Evolutionary conservation across 30 jellyfish, hydroid and myxozoan species (phyloP), one percentile per base, ranked within the genome.

Genomic region (Hydractinia symbiolongicarpus): DNA sequence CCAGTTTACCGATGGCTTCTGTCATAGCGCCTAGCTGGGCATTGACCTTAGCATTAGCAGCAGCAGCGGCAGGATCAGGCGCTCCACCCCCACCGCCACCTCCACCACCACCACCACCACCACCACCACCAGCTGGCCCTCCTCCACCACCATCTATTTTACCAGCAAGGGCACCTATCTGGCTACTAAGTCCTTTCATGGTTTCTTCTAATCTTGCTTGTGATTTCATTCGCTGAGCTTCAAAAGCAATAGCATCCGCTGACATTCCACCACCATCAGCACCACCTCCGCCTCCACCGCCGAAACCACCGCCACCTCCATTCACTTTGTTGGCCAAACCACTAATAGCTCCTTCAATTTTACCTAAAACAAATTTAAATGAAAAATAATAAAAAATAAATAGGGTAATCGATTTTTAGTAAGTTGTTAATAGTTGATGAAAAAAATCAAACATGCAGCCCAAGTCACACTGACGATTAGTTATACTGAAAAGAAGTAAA

Each of bases 261-360:
- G 93, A 20, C 44, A 85, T 86, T 4, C 95, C 97, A 68, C 93
- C 93, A 15, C 86, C 97, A 50, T 88, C 93, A 17, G 95, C 97
- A 9, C 97, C 97, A 8, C 92, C 91, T 8, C 95, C 96, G 2
- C 95, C 88, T 11, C 95, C 95, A 14, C 81, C 90, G 11, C 83
- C 76, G 62, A 20, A 61, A 21, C 87, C 84, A 73, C 87, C 80
- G 80, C 60, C 80, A 71, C 80, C 80, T 15, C 80, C 80, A 15
- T 71, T 71, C 60, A 71, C n/a, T 19, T 71, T 71, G 80, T 71
- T 71, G 9, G 80, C 80, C 52, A 71, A 71, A 71, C 80, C 80
- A 71, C 60, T 19, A 8, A 71, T 71, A 30, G 80, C 80, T 19
- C 80, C 80, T 5, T 71, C 80, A 71, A 71, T 71, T 71, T 71